These are phyloP conservation scores for Thalassophryne amazonica DNA, from an alignment of 2,797 vertebrate genomes.

Conservation along the genomic window DNA sequence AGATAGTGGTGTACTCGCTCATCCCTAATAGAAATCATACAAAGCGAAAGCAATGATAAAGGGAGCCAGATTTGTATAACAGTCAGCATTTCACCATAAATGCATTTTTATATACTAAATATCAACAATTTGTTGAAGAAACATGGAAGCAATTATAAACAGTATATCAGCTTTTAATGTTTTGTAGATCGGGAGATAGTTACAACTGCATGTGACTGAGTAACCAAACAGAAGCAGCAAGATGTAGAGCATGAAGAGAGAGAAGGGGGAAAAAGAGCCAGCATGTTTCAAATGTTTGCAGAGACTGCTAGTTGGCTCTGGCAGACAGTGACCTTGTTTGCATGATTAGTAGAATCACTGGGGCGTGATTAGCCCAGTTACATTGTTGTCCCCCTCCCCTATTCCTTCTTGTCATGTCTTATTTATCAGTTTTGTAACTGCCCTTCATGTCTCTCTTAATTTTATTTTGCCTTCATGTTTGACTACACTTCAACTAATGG, in stretches of 20 bases:
- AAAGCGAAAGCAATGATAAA: too few species aligned
- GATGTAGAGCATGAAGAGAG: not conserved
- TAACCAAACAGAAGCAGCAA: not conserved
- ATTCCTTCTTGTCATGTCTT: slow-evolving; percentile 62
- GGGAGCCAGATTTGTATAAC: too few species aligned
- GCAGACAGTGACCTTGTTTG: slow-evolving; percentile 75
- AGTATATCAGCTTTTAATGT: too few species aligned
- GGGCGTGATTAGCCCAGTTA: slow-evolving; percentile 65
- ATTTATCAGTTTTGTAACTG: slow-evolving; percentile 65
- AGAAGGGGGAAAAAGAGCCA: not conserved
- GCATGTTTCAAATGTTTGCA: slow-evolving; percentile 32
- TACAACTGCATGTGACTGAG: too few species aligned
- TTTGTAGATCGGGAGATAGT: too few species aligned
- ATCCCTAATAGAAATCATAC: too few species aligned
- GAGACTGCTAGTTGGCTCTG: slow-evolving; percentile 60
- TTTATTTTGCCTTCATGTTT: slow-evolving; percentile 26
- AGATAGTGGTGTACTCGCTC: too few species aligned
- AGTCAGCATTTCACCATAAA: too few species aligned
- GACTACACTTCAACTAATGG: slow-evolving; percentile 12
- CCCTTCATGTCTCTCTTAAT: slow-evolving; percentile 31
- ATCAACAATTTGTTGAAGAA: too few species aligned
- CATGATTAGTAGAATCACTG: slow-evolving; percentile 75
- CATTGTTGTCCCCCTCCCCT: slow-evolving; percentile 54
- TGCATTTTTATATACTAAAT: too few species aligned
- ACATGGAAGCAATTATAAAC: too few species aligned